Evolutionary conservation across 2,113 vertebrate species (phyloP), one percentile per base, ranked within the genome.

Genomic region (Vicugna pacos): DNA sequence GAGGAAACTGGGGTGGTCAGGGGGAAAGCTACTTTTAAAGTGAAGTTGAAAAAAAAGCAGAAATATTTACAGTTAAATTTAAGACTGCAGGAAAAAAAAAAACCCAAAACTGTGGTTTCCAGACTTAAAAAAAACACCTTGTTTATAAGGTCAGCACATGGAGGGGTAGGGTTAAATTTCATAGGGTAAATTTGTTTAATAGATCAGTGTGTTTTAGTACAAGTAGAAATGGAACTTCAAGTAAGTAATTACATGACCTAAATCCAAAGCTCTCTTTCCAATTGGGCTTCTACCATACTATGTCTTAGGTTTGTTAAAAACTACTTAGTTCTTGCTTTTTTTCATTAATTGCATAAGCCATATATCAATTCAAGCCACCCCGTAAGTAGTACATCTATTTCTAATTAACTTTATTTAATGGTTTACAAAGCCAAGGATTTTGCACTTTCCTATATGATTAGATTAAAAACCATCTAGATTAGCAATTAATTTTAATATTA

Each of bases 401-500:
- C 85, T 84, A 89, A 87, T 93, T 32, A 91, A 67, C 38, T 94
- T 91, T 67, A 50, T 62, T 81, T 70, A 60, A 65, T 65, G 54
- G 16, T 84, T 70, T 84, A 62, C 32, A 72, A 54, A 67, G 26
- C 64, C 62, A 90, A 96, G 38, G 32, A 77, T 80, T 94, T 76
- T 46, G 15, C 1, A 42, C 50, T 54, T 93, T 87, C 35, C 62
- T 42, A 76, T 65, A 48, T 73, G 54, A 62, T 81, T 90, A 87
- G 2, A 84, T 84, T 84, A 64, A 95, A 92, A 95, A 42, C 20
- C 64, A 81, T 56, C 50, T 79, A 80, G 4, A 69, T 83, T 75
- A 94, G 56, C 50, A 56, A 91, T 84, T 89, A 96, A 93, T 86
- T 86, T 56, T 93, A 88, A 84, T 67, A 81, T 67, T 93, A 93